Conservation (phyloP, 2,888 invertebrate species). For the Lithodes maja region DNA sequence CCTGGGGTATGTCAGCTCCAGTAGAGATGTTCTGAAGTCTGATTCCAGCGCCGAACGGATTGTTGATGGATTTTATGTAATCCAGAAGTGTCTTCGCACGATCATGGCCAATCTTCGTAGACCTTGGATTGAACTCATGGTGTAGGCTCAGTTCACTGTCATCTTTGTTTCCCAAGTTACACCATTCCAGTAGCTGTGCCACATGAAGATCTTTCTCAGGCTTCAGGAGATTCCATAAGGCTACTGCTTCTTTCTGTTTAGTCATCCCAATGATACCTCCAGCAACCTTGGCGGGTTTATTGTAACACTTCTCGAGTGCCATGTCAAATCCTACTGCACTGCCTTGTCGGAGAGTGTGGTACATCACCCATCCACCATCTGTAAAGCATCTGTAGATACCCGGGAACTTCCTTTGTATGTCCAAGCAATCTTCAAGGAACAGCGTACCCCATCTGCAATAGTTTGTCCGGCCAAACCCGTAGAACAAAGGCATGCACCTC, state of each 20-base stretch:
- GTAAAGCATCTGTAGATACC: conserved; percentile 27
- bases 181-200: no score
- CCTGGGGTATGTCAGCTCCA: no score
- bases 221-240: conserved; percentile 7
- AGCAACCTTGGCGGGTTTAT: conserved; percentile 10
- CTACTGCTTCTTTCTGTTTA: conserved; percentile 11
- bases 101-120: neutral
- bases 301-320: conserved; percentile 18
- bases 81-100: neutral
- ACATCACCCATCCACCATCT: conserved; percentile 40
- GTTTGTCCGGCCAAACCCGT: conserved; percentile 22
- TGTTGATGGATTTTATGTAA: neutral
- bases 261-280: neutral
- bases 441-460: neutral
- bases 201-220: neutral
- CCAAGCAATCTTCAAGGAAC: conserved; percentile 22
- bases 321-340: conserved; percentile 34
- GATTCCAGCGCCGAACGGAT: neutral
- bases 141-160: no score
- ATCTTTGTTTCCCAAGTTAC: no score
- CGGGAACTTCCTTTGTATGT: conserved; percentile 26
- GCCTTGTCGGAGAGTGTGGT: conserved; percentile 36
- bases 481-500: conserved; percentile 20
- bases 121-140: neutral
- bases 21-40: no score